These are phyloP conservation scores for Megaptera novaeangliae DNA, from an alignment of 2,113 vertebrate species.

Conservation along the genomic window DNA sequence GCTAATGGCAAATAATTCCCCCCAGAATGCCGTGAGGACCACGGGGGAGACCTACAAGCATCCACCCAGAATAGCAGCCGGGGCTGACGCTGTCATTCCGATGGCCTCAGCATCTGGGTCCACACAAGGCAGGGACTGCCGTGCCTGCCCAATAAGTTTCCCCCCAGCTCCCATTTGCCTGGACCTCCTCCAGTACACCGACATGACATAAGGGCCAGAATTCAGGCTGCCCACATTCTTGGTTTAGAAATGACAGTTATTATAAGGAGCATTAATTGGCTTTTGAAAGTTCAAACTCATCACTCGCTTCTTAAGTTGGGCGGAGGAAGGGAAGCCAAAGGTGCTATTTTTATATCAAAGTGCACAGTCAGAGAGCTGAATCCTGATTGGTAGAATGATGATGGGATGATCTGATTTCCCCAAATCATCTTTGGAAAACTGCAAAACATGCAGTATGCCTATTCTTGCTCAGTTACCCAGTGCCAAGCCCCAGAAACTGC, in stretches of 20 bases:
- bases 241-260: background rate
- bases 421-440: slow-evolving; percentile 53
- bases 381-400: slow-evolving; percentile 46
- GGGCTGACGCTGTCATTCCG: background rate
- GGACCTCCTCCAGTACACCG: background rate
- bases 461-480: background rate
- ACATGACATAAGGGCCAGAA: background rate
- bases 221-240: background rate
- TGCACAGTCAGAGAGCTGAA: slow-evolving; percentile 33
- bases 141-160: background rate
- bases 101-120: background rate
- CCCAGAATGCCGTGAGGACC: background rate
- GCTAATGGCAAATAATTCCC: background rate
- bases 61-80: background rate
- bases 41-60: background rate
- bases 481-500: background rate
- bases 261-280: background rate
- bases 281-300: background rate
- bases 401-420: slow-evolving; percentile 47
- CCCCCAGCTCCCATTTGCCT: background rate
- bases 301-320: background rate
- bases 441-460: background rate
- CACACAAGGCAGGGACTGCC: rapidly evolving
- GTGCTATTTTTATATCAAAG: background rate
- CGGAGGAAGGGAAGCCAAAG: background rate